phyloP scores from a whole-genome alignment of 1,140 invertebrate species.

The Melipona quadrifasciata region DNA sequence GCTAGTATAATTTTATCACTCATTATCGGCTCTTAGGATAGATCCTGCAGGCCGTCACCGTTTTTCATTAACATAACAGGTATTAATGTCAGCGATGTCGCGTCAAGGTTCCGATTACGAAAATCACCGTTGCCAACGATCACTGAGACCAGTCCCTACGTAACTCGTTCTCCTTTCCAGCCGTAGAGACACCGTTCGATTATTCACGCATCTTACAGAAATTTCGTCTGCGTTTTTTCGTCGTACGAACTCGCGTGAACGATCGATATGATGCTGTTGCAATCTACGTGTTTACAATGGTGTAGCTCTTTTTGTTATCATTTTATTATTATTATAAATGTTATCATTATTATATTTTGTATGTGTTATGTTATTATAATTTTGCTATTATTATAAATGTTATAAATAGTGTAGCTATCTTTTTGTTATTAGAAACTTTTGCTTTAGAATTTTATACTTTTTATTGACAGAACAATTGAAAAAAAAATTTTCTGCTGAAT shows the following conservation, averaged over 20 bases:
- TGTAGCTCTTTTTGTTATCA: no score
- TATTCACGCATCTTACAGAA: no score
- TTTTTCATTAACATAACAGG: slow-evolving; percentile 44
- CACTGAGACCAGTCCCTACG: neutral
- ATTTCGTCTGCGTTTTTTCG: neutral
- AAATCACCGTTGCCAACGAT: slow-evolving; percentile 6
- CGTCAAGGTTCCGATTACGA: slow-evolving; percentile 37
- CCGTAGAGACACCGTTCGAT: neutral
- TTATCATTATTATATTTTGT: no score
- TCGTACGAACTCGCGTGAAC: no score
- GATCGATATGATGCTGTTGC: neutral
- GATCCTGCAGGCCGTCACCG: slow-evolving; percentile 19
- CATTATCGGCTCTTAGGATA: slow-evolving; percentile 7
- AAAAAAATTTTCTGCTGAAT: no score
- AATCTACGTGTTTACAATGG: neutral
- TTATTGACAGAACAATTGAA: neutral
- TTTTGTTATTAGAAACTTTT: neutral
- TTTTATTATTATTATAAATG: no score
- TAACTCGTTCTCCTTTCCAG: neutral
- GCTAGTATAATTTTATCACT: neutral
- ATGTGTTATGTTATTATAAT: no score
- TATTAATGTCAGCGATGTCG: slow-evolving; percentile 17
- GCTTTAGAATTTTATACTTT: neutral
- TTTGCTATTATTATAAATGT: no score
- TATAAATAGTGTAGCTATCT: no score